Base-by-base conservation (phyloP, 2,113 vertebrate genomes). In the Jacana jacana region DNA sequence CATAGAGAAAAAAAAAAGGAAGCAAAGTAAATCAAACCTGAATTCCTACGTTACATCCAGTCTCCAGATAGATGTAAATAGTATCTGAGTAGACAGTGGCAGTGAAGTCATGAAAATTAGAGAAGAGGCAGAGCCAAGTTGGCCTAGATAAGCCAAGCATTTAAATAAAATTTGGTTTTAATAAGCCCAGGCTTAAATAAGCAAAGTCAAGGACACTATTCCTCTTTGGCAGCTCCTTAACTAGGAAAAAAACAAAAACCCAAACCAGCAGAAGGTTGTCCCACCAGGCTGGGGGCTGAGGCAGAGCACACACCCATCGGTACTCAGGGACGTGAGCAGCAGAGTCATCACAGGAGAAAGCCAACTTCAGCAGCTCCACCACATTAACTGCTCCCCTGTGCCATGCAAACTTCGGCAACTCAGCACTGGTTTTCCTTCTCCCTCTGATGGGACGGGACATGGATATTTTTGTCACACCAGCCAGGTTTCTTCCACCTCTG, bases 1-100 rank as follows among this genome's bases (percentile, higher is more conserved):
- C 95, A 91, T 73, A 77, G 49, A 72, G n/a, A n/a, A n/a, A 42
- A 42, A 42, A 94, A 60, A 93, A 88, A 88, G 31, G 44, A 90
- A 94, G 77, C 19, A 84, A 96, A 95, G 86, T 46, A 93, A 92
- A 81, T 94, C 81, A 92, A 73, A 81, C 49, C 75, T 39, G n/a
- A 91, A 92, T 6, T 85, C 33, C 4, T 64, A 69, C 37, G 31
- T 87, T 89, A 92, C 8, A 57, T 92, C 61, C 73, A 55, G 54
- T 87, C 81, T 89, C 49, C 20, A 46, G 57, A 93, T 57, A 46
- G 57, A 93, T 57, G 60, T 40, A 95, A 93, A 84, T 61, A 60
- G 5, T 37, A 23, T 48, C 64, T 57, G 49, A 84, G 46, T 33
- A 96, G 86, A 92, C 60, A 78, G 90, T 37, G 17, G 39, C 79